A percentile compares a stretch with the other conserved stretches of the same genome.
phyloP scores from a whole-genome alignment of 1,140 invertebrate genomes.

The Nilaparvata lugens region DNA sequence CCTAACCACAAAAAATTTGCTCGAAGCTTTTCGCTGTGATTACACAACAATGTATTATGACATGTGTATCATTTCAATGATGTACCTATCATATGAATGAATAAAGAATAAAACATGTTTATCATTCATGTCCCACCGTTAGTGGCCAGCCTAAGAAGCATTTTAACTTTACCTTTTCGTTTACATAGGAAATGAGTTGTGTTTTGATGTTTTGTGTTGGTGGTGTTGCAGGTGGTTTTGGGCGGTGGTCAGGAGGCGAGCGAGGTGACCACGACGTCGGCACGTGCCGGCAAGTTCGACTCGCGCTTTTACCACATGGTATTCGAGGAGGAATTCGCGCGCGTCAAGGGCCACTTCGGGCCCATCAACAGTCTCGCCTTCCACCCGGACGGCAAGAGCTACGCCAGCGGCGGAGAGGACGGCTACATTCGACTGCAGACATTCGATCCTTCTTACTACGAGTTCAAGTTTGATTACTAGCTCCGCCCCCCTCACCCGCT shows the following conservation, averaged over 20 bases:
- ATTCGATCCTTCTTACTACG: constrained; percentile 94
- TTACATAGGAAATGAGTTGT: too few relatives aligned
- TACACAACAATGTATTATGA: too few relatives aligned
- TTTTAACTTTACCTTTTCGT: too few relatives aligned
- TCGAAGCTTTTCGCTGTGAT: too few relatives aligned
- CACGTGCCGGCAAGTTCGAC: constrained; percentile 94
- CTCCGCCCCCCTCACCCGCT: neutral
- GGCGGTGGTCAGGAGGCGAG: constrained; percentile 98
- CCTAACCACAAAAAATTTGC: too few relatives aligned
- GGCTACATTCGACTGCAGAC: constrained; percentile 94
- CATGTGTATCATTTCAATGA: too few relatives aligned
- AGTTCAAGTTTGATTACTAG: constrained; percentile 91
- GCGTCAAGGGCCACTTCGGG: constrained; percentile 98
- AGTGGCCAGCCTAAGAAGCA: too few relatives aligned
- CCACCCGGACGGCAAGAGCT: constrained; percentile 96
- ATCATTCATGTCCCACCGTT: too few relatives aligned
- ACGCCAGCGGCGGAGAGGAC: constrained; percentile 96
- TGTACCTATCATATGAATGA: too few relatives aligned
- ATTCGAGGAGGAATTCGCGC: constrained; percentile 98
- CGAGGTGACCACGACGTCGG: constrained; percentile 96
- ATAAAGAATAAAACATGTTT: too few relatives aligned
- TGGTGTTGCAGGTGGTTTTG: constrained; percentile 58
- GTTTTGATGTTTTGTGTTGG: too few relatives aligned
- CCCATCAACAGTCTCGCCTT: constrained; percentile 98
- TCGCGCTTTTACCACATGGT: constrained; percentile 96